Evolutionary conservation across 2,113 vertebrate species (phyloP).

Genomic region (Ptychochromis oligacanthus): DNA sequence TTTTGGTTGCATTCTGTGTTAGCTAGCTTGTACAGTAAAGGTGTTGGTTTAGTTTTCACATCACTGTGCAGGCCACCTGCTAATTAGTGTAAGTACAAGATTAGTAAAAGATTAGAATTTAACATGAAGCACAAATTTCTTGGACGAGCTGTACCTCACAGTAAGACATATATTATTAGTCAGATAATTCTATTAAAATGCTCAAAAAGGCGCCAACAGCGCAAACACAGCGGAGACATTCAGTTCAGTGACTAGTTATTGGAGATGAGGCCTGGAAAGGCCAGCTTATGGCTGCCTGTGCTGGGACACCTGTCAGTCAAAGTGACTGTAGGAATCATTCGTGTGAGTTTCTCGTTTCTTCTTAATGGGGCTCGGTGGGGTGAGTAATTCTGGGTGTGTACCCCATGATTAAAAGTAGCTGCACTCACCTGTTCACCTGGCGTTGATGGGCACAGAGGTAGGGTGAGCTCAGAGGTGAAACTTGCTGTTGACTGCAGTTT

Average conservation of each 20-base stretch:
- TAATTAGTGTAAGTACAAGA: background rate
- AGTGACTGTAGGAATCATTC: background rate
- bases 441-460: rapidly evolving
- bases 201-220: background rate
- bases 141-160: background rate
- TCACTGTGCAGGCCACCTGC: background rate
- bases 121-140: background rate
- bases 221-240: no score
- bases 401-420: background rate
- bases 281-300: background rate
- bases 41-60: no score
- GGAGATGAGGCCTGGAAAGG: rapidly evolving
- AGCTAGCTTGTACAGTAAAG: no score
- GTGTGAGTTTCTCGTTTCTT: background rate
- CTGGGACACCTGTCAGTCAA: background rate
- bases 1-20: no score
- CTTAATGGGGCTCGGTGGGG: background rate
- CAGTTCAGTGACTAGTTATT: background rate
- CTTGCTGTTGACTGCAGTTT: background rate
- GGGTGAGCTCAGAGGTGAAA: background rate
- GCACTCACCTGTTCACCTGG: rapidly evolving
- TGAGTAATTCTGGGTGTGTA: background rate
- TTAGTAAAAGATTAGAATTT: rapidly evolving
- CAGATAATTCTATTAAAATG: background rate
- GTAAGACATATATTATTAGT: background rate